Conservation (phyloP, 2,888 invertebrate genomes). For the Drosophila testacea region DNA sequence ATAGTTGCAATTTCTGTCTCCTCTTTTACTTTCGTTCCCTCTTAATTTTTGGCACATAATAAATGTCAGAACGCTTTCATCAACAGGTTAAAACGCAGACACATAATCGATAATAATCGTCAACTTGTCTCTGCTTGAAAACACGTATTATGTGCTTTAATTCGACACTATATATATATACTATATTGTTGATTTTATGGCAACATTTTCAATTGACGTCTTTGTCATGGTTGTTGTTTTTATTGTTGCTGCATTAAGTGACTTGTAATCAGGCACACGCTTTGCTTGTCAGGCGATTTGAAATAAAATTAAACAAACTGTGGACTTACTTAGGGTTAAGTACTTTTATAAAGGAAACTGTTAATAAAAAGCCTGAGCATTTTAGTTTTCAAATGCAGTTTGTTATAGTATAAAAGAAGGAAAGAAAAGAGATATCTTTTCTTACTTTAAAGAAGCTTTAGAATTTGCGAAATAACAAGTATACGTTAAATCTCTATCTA, state of each 20-base stretch:
- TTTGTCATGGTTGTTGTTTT: conserved; percentile 2
- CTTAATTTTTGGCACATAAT: conserved; percentile 46
- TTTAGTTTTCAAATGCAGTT: neutral
- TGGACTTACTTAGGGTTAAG: neutral
- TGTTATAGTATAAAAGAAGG: neutral
- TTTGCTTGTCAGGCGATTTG: conserved; percentile 37
- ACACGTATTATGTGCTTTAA: conserved; percentile 11
- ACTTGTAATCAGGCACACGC: conserved; percentile 47
- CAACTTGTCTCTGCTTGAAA: neutral
- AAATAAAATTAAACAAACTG: conserved; percentile 1
- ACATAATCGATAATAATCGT: conserved; percentile 26
- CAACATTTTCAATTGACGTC: conserved; percentile 37
- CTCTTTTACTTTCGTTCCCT: neutral
- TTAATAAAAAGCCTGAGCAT: neutral
- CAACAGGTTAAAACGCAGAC: conserved; percentile 46
- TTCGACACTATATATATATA: conserved; percentile 1
- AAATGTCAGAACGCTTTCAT: conserved; percentile 39
- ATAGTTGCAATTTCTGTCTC: conserved; percentile 7
- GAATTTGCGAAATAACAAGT: no score
- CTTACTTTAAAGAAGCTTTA: no score
- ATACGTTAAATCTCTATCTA: no score
- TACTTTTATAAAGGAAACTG: neutral
- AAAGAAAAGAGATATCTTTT: neutral
- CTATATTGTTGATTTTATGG: conserved; percentile 16
- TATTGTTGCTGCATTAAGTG: conserved; percentile 11